Base-by-base conservation (phyloP, 2,113 vertebrate genomes). In the Barbus barbus region DNA sequence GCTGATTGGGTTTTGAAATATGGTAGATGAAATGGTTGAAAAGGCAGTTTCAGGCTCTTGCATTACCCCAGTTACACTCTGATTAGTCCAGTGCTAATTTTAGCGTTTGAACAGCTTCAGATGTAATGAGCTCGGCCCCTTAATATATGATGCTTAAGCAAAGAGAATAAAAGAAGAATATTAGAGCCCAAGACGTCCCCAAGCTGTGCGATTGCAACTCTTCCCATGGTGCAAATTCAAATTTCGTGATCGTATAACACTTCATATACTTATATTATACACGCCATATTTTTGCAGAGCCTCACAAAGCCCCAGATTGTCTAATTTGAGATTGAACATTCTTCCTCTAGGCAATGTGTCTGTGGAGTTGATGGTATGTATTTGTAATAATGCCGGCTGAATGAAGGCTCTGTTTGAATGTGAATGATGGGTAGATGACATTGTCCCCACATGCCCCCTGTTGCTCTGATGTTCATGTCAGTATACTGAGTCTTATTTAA, bases 1-100 rank as follows among this genome's bases (percentile, higher is more conserved):
- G 53, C 74, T 71, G 74, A 69, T 81, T 81, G 31, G 79, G 44
- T 36, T 79, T 83, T 46, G 81, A 83, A 61, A 78, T 60, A 65
- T 83, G 44, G 24, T 9, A 12, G 22, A 78, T 83, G 48, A 69
- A 81, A 36, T 58, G 56, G 56, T 67, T 33, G 53, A 65, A 80
- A 80, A 65, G 60, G 56, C 18, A 12, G 16, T 81, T 81, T 81
- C 79, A 56, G 46, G 46, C 41, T 22, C 79, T 81, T 51, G 28
- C 46, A 31, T 81, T 81, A 71, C 65, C 79, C 71, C 46, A 56
- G 14, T 20, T 33, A 69, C 79, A n/a, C 63, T 81, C 20, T 53
- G 26, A 69, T 81, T 56, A 81, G 79, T 38, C 44, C 26, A 51
- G 3, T 53, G 63, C 44, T 81, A 67, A 81, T 81, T 71, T 71